Conservation (phyloP, 2,113 vertebrate species). For the Dromas ardeola region DNA sequence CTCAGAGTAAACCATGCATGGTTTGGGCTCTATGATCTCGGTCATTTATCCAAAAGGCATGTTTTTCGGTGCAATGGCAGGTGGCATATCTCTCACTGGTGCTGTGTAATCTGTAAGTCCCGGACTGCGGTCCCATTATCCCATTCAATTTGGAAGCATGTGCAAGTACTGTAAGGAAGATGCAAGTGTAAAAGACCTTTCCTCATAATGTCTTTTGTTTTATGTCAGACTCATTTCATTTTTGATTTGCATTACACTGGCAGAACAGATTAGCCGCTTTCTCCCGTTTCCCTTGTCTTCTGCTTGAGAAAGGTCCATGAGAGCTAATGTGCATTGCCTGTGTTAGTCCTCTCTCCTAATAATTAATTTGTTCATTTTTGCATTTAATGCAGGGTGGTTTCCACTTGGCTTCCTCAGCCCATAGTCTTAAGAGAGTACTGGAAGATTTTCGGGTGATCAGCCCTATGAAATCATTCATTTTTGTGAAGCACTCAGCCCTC, state of each 20-base stretch:
- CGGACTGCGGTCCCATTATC: background rate
- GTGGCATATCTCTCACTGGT: background rate
- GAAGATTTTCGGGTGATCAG: background rate
- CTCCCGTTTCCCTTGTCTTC: background rate
- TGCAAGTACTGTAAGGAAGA: background rate
- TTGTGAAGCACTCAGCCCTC: background rate
- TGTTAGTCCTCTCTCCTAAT: background rate
- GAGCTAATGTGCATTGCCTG: accelerated
- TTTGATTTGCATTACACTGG: background rate
- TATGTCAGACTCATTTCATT: background rate
- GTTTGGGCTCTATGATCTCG: background rate
- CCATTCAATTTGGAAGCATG: background rate
- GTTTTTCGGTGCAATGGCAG: background rate
- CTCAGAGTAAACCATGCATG: background rate
- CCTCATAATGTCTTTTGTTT: background rate
- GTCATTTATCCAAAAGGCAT: background rate
- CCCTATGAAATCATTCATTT: background rate
- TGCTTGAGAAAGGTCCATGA: background rate
- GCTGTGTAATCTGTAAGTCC: background rate
- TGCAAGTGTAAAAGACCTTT: background rate
- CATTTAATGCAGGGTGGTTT: background rate
- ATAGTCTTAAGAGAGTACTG: background rate
- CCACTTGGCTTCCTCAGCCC: background rate
- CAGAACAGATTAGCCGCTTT: background rate
- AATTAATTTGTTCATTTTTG: background rate